phyloP scores from a whole-genome alignment of 1,140 invertebrate species.

The Teleopsis dalmanni region DNA sequence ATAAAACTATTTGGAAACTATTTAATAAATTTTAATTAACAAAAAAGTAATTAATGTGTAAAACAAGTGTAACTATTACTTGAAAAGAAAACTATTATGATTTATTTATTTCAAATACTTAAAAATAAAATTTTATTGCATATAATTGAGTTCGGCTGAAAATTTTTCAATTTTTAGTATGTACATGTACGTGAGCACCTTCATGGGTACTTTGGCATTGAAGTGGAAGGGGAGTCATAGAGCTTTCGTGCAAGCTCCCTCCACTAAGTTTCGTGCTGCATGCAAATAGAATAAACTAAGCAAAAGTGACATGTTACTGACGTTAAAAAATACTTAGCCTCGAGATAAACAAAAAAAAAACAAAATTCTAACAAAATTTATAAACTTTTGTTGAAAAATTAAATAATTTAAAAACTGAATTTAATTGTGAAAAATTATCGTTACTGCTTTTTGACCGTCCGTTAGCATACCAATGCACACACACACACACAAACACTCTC shows the following conservation, averaged over 20 bases:
- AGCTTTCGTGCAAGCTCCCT: background rate
- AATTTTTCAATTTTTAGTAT: slow-evolving; percentile 36
- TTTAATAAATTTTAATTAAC: background rate
- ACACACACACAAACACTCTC: too few species aligned
- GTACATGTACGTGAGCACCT: slow-evolving; percentile 38
- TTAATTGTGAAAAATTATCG: too few species aligned
- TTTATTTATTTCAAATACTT: background rate
- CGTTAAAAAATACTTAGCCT: too few species aligned
- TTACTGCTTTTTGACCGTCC: too few species aligned
- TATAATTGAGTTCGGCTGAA: background rate
- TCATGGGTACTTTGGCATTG: slow-evolving; percentile 9
- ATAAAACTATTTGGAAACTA: background rate
- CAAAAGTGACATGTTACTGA: too few species aligned
- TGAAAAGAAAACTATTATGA: background rate
- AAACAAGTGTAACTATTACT: background rate
- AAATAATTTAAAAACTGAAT: too few species aligned
- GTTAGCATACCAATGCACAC: too few species aligned
- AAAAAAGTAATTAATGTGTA: background rate
- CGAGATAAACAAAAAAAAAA: too few species aligned
- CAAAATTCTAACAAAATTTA: too few species aligned
- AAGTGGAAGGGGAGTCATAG: slow-evolving; percentile 2
- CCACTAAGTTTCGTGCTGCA: background rate
- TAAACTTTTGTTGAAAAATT: too few species aligned
- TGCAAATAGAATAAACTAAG: slow-evolving; percentile 1
- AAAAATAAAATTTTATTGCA: background rate